Evolutionary conservation across 2,113 vertebrate species (phyloP), one percentile per base, ranked within the genome.

Genomic region (Xiphophorus hellerii): DNA sequence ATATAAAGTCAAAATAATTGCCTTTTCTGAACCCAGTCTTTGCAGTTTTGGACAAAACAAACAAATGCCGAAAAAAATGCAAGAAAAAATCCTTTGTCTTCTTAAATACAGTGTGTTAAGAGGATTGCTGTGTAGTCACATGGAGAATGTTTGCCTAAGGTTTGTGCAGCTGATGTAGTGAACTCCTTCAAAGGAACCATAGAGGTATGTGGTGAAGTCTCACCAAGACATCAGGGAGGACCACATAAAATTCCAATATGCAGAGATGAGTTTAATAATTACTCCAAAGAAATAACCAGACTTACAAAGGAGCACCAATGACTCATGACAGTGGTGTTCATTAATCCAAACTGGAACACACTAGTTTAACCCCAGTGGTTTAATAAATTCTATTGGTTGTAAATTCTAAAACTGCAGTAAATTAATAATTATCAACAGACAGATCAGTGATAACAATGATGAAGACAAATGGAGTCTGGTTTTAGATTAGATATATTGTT

Each of bases 371-470:
- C 86, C 82, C 81, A 84, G 75, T 77, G 73, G 71, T 82, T 73
- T 70, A 69, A 78, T 88, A 69, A 88, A 88, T 91, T 78, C 60
- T 64, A 51, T 61, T 35, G 88, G 62, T 37, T 37, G 66, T 73
- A 78, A 82, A 87, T 83, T 70, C 44, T 77, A 48, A 78, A 71
- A 77, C 67, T 10, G 65, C 61, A 60, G 74, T 58, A 82, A 68
- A 68, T 88, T 86, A 76, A 74, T 71, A 80, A 25, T 25, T 67
- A 78, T 82, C 79, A 69, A 88, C 85, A 89, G 90, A 88, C 85
- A 89, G 90, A 87, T 90, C 85, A 90, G 42, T 76, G 81, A 78
- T 87, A 79, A 86, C 83, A 77, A 88, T 82, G 82, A 92, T 91
- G 82, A 88, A 86, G 84, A 88, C 76, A 73, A 84, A 90, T 84